Evolutionary conservation across 2,113 vertebrate genomes (phyloP).

Genomic region (Calonectris borealis): DNA sequence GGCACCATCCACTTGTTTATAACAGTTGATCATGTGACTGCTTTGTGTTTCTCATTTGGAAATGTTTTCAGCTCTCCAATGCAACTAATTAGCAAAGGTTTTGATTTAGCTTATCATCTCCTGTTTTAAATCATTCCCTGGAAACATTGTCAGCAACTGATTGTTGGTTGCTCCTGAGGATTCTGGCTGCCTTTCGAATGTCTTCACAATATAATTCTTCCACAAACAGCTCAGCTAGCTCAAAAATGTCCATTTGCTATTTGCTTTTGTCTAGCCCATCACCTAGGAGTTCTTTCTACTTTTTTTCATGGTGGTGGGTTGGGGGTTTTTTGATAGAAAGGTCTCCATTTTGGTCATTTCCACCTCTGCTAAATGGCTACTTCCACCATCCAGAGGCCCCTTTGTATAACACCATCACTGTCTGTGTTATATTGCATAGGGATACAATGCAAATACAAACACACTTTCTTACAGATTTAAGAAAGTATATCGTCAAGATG

Average conservation of each 20-base stretch:
- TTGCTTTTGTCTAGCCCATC: not conserved
- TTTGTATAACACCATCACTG: accelerated
- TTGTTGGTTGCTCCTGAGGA: not conserved
- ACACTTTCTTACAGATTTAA: not conserved
- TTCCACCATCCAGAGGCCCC: not conserved
- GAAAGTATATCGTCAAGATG: not conserved
- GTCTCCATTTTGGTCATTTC: not conserved
- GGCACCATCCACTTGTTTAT: not conserved
- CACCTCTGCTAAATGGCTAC: not conserved
- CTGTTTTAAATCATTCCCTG: not conserved
- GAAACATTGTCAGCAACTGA: not conserved
- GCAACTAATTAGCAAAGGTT: not conserved
- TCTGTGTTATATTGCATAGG: no score
- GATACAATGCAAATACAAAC: not conserved
- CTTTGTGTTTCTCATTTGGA: not conserved
- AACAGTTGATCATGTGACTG: not conserved
- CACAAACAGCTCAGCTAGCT: not conserved
- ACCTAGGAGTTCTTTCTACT: not conserved
- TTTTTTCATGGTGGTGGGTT: not conserved
- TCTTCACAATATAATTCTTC: not conserved
- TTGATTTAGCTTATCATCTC: not conserved
- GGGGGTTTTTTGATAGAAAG: not conserved
- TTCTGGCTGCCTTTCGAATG: not conserved
- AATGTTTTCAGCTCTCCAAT: not conserved
- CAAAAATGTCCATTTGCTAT: not conserved